Evolutionary conservation across 2,888 invertebrate species (phyloP).

Genomic region (Chaitophorus viminalis): DNA sequence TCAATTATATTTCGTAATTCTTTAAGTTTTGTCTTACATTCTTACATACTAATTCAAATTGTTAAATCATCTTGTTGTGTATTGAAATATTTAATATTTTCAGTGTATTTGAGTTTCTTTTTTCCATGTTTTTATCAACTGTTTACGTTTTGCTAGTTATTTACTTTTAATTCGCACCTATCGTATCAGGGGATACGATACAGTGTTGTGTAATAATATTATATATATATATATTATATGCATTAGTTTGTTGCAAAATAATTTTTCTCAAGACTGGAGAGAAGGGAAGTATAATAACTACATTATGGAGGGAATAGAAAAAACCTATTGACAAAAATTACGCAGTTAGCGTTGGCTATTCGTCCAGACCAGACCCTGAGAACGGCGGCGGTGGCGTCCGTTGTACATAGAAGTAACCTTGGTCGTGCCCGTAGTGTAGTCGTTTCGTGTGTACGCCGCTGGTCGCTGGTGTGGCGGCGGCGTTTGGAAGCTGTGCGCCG

Average conservation of each 20-base stretch:
- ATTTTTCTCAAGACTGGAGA: not conserved
- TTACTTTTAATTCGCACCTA: not conserved
- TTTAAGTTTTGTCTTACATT: too few relatives aligned
- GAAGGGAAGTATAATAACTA: conserved; percentile 13
- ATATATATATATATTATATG: not conserved
- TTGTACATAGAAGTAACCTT: conserved; percentile 41
- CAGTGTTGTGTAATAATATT: not conserved
- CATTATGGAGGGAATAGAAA: conserved; percentile 3
- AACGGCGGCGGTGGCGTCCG: not conserved
- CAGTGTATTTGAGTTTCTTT: too few relatives aligned
- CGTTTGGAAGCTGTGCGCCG: conserved; percentile 40
- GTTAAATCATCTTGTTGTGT: too few relatives aligned
- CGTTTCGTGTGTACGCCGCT: not conserved
- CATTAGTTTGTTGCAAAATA: conserved; percentile 9
- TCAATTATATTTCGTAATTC: too few relatives aligned
- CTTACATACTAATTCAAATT: too few relatives aligned
- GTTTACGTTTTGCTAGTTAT: not conserved
- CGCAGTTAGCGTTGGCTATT: conserved; percentile 37
- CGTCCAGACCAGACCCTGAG: conserved; percentile 32
- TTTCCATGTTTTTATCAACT: not conserved
- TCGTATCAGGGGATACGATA: conserved; percentile 19
- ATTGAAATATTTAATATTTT: too few relatives aligned
- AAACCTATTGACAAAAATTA: conserved; percentile 47
- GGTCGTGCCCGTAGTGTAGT: conserved; percentile 40
- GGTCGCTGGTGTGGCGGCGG: not conserved